Percentiles rank a stretch among this genome's conserved stretches.
Conservation (phyloP, 2,888 invertebrate genomes). For the Galeruca laticollis region DNA sequence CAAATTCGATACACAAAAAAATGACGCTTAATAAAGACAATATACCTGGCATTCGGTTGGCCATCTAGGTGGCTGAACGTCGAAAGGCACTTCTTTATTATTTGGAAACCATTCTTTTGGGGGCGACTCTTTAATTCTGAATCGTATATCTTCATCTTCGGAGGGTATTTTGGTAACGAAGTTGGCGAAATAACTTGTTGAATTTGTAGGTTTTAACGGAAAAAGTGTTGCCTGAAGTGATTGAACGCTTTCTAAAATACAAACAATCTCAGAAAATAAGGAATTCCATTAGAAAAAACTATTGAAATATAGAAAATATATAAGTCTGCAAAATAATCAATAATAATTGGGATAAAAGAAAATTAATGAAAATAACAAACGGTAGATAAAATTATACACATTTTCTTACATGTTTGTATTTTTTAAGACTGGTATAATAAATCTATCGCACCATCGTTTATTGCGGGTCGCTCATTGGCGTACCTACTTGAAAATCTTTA, state of each 20-base stretch:
- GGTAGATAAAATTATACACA: no score
- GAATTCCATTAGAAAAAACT: no score
- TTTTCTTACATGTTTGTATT: no score
- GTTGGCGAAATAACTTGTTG: slow-evolving; percentile 72
- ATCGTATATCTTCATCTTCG: slow-evolving; percentile 63
- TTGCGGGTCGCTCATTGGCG: no score
- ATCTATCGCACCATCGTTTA: no score
- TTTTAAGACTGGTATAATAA: no score
- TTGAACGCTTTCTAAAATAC: slow-evolving; percentile 67
- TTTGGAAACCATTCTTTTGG: slow-evolving; percentile 73
- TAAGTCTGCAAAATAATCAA: no score
- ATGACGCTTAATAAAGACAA: no score
- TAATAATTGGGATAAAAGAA: no score
- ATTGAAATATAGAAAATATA: no score
- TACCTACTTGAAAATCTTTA: no score
- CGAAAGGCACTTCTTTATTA: slow-evolving; percentile 61
- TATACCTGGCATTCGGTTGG: slow-evolving; percentile 89
- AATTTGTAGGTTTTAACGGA: slow-evolving; percentile 65
- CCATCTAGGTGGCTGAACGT: slow-evolving; percentile 87
- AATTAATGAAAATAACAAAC: no score
- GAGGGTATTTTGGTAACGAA: slow-evolving; percentile 72
- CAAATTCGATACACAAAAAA: not conserved
- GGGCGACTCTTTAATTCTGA: slow-evolving; percentile 49
- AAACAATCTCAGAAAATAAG: slow-evolving; percentile 18
- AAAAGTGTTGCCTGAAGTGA: slow-evolving; percentile 77